These are phyloP conservation scores for Pipistrellus kuhlii DNA, from an alignment of 2,797 vertebrate species.

Conservation along the genomic window DNA sequence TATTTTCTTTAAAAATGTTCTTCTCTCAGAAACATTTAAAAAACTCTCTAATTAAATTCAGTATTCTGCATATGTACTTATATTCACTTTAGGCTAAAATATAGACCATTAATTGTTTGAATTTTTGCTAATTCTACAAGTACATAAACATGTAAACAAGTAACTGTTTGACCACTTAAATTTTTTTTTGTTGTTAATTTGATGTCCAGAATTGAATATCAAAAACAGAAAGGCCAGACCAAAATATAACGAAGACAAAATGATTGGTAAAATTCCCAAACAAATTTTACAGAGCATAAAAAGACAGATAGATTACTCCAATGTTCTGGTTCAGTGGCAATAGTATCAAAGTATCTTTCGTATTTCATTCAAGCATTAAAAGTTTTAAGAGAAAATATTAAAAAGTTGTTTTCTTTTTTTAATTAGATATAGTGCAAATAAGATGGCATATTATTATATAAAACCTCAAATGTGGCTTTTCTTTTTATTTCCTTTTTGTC, in stretches of 20 bases:
- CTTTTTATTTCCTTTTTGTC: background rate
- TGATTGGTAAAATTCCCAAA: background rate
- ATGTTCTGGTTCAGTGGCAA: background rate
- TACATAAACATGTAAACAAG: background rate
- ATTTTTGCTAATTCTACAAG: background rate
- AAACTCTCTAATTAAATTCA: background rate
- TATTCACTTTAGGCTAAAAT: conserved; percentile 27
- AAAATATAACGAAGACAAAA: conserved; percentile 16
- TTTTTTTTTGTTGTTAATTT: conserved; percentile 22
- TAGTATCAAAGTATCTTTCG: background rate
- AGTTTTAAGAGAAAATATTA: conserved; percentile 36
- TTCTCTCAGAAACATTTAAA: conserved; percentile 42
- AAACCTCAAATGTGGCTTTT: background rate
- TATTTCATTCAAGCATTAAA: background rate
- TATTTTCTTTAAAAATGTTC: conserved; percentile 20
- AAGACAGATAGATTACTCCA: background rate
- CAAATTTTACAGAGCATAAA: background rate
- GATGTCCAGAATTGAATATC: background rate
- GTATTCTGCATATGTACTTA: background rate
- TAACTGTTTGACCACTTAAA: background rate
- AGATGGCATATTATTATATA: background rate
- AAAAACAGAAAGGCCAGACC: background rate
- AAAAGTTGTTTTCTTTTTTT: background rate
- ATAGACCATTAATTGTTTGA: background rate
- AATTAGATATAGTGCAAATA: background rate